Evolutionary conservation across 92 coral and sea anemone species (phyloP), one percentile per base, ranked within the genome.

Genomic region (Pocillopora grandis): DNA sequence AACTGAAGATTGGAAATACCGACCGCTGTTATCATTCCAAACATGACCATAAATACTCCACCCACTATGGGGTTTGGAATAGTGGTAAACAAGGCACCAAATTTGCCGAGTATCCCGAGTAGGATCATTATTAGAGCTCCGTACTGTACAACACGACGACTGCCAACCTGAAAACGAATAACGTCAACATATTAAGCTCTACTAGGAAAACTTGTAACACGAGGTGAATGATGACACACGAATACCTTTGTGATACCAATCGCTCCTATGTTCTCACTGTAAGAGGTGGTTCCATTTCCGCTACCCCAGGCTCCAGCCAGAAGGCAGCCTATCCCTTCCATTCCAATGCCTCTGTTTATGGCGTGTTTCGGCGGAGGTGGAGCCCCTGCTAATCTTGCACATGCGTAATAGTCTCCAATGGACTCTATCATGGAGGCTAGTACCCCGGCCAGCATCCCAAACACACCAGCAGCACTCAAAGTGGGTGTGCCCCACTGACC

Each of bases 401-500:
- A 91, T 70, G 98, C 95, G 89, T 86, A 89, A 77, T 93, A 93
- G 87, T 93, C 97, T 66, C 97, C 97, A 74, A 93, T 78, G 21
- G 98, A 94, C 80, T 94, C 98, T 62, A 94, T 91, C 83, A 94
- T 89, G 52, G 95, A 92, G 5, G 98, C 98, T 66, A 94, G 65
- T 16, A 94, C 92, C 13, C 98, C 98, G 9, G 98, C 98, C 62
- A 94, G 62, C 98, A 94, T 94, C 77, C 98, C 98, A 79, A 94
- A 87, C 73, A 94, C 95, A 6, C 92, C 92, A 27, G 98, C 93
- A 7, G 79, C 62, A 52, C 95, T 91, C 9, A 94, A 93, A 35
- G 95, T 94, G 1, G 98, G 98, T 33, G 79, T 85, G n/a, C 98
- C 98, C 98, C 98, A 94, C 87, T 94, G 98, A 69, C 98, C 98